Conservation (phyloP, 2,797 vertebrate species). For the Gymnoscopelus braueri region DNA sequence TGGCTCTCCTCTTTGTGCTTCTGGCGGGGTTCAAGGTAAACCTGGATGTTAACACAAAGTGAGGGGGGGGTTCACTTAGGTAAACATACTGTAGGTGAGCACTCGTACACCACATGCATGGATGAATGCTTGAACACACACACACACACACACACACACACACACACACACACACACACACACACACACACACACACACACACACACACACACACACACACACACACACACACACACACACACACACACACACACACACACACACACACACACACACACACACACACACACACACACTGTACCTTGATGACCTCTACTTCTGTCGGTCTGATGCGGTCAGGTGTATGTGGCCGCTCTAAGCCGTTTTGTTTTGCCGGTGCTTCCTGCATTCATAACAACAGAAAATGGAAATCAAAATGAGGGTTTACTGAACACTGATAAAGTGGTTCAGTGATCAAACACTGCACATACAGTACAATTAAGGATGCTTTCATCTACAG, state of each 20-base stretch:
- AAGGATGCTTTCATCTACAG: neutral
- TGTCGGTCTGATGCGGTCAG: conserved; percentile 74
- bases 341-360: conserved; percentile 62
- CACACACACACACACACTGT: neutral
- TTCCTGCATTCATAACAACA: conserved; percentile 74
- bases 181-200: neutral
- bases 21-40: conserved; percentile 80
- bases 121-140: neutral
- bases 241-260: conserved; percentile 12
- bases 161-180: conserved; percentile 12
- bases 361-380: conserved; percentile 73
- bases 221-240: neutral
- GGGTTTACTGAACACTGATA: neutral
- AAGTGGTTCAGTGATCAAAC: neutral
- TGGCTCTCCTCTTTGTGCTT: conserved; percentile 68
- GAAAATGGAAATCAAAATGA: conserved; percentile 11
- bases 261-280: conserved; percentile 22
- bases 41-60: conserved; percentile 64
- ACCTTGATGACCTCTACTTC: conserved; percentile 91
- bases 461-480: too few relatives aligned
- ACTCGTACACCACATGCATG: neutral
- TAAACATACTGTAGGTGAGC: neutral
- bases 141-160: neutral
- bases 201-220: neutral
- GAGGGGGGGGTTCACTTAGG: neutral